phyloP scores from a whole-genome alignment of 2,888 invertebrate species.

The Craniophora ligustri region DNA sequence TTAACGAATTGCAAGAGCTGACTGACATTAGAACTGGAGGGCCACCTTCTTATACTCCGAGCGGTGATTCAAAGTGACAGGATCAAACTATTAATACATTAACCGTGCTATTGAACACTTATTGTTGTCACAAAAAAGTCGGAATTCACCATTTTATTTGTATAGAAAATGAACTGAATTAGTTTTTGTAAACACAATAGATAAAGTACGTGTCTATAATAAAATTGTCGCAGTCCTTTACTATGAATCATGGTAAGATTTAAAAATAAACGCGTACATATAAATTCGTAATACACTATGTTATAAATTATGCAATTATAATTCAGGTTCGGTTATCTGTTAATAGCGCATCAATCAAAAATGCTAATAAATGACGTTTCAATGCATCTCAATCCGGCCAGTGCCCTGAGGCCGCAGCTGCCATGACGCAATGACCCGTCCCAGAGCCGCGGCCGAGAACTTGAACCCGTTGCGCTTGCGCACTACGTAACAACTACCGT shows the following conservation, averaged over 20 bases:
- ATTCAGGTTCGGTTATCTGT: slow-evolving; percentile 24
- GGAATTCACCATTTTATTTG: slow-evolving; percentile 64
- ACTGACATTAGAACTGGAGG: slow-evolving; percentile 62
- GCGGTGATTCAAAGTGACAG: slow-evolving; percentile 75
- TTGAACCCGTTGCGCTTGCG: slow-evolving; percentile 73
- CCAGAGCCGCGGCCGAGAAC: slow-evolving; percentile 74
- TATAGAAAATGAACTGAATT: slow-evolving; percentile 54
- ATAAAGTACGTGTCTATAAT: slow-evolving; percentile 45
- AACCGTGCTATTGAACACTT: slow-evolving; percentile 71
- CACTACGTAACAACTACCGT: slow-evolving; percentile 75
- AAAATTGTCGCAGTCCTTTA: slow-evolving; percentile 22
- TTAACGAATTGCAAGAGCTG: slow-evolving; percentile 47
- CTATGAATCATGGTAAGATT: slow-evolving; percentile 19
- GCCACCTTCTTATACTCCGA: slow-evolving; percentile 75
- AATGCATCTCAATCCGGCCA: slow-evolving; percentile 76
- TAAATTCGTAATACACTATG: slow-evolving; percentile 3
- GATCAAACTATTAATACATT: slow-evolving; percentile 73
- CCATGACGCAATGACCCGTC: slow-evolving; percentile 77
- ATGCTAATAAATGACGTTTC: slow-evolving; percentile 54
- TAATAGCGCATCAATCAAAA: slow-evolving; percentile 50
- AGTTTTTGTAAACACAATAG: slow-evolving; percentile 50
- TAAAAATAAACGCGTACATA: slow-evolving; percentile 10
- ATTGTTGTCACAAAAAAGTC: slow-evolving; percentile 68
- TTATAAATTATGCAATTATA: slow-evolving; percentile 11
- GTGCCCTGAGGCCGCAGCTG: slow-evolving; percentile 62